Evolutionary conservation across 1,140 invertebrate species (phyloP).

Genomic region (Nephila pilipes): DNA sequence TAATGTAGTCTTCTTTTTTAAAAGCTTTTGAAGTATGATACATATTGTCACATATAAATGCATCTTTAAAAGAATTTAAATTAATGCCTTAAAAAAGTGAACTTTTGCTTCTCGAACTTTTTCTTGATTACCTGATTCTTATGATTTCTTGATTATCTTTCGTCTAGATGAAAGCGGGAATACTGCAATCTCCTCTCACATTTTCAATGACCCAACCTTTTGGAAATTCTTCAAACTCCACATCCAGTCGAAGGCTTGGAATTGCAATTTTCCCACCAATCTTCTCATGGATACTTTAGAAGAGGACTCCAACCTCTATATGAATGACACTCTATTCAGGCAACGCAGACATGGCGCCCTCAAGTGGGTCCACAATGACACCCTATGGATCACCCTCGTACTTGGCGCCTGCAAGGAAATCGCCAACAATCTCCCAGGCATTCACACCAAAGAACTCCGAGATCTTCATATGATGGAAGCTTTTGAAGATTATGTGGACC

Average conservation of each 20-base stretch:
- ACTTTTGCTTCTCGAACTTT: too few species aligned
- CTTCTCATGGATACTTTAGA: slow-evolving; percentile 7
- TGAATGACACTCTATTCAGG: slow-evolving; percentile 16
- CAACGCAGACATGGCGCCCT: not conserved
- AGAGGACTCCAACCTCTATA: slow-evolving; percentile 45
- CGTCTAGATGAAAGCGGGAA: not conserved
- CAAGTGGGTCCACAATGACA: not conserved
- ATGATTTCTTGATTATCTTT: not conserved
- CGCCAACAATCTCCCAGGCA: not conserved
- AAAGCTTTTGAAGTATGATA: too few species aligned
- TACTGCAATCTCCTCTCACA: not conserved
- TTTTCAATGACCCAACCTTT: slow-evolving; percentile 51
- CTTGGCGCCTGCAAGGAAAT: slow-evolving; percentile 46
- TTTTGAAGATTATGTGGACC: slow-evolving; percentile 56
- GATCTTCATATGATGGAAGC: slow-evolving; percentile 51
- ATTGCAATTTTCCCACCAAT: not conserved
- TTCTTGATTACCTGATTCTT: too few species aligned
- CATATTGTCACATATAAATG: too few species aligned
- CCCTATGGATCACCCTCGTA: slow-evolving; percentile 26
- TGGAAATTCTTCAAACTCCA: slow-evolving; percentile 48
- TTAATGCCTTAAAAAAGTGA: too few species aligned
- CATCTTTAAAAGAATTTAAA: too few species aligned
- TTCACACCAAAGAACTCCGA: not conserved
- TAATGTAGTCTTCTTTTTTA: too few species aligned
- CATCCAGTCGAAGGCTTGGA: slow-evolving; percentile 10